Percentiles rank a stretch among this genome's conserved stretches.
Evolutionary conservation across 2,888 invertebrate genomes (phyloP).

Genomic region (Philhelius pedissequus): DNA sequence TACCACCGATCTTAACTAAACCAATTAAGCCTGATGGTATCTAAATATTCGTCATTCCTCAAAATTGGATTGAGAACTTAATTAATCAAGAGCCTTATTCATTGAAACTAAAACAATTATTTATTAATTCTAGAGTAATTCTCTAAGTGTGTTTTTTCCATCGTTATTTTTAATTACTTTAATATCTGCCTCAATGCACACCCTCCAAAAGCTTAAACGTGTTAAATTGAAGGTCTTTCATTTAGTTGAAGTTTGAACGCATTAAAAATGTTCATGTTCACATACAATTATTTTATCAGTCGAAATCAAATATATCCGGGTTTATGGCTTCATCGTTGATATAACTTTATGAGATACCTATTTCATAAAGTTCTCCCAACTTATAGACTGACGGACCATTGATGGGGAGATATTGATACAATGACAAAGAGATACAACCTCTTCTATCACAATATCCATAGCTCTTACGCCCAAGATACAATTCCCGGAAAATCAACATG

Average conservation of each 20-base stretch:
- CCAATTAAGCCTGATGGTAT: no score
- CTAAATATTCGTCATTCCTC: no score
- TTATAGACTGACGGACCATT: not conserved
- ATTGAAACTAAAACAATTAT: no score
- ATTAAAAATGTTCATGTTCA: not conserved
- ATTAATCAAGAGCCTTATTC: no score
- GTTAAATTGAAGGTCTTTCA: not conserved
- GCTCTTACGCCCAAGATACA: constrained; percentile 41
- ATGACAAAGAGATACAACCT: not conserved
- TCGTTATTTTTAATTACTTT: not conserved
- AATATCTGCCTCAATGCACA: not conserved
- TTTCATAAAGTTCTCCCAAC: not conserved
- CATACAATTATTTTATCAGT: not conserved
- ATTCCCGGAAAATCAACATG: constrained; percentile 63
- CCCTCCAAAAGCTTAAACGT: not conserved
- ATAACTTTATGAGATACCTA: not conserved
- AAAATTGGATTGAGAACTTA: no score
- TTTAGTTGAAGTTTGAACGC: not conserved
- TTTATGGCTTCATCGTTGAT: not conserved
- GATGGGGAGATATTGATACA: not conserved
- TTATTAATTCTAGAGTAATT: not conserved
- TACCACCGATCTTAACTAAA: no score
- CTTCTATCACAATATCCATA: not conserved
- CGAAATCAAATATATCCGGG: constrained; percentile 1
- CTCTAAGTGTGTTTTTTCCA: not conserved